Conservation (phyloP, 2,113 vertebrate species). For the Polypterus senegalus region DNA sequence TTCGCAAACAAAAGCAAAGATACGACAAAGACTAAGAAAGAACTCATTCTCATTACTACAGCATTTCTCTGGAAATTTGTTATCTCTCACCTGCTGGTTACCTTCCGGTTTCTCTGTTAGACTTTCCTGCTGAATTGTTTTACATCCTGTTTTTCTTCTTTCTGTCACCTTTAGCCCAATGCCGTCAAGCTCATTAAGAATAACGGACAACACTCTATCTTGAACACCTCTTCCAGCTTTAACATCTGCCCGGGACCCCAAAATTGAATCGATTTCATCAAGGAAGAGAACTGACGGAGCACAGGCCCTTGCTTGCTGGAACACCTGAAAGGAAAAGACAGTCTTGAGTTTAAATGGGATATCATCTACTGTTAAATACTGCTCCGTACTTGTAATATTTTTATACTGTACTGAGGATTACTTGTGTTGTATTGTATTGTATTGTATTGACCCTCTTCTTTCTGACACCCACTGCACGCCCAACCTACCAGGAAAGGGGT, state of each 20-base stretch:
- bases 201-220: constrained; percentile 75
- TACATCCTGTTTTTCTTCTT: constrained; percentile 54
- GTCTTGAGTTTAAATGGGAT: neutral
- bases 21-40: too few relatives aligned
- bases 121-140: constrained; percentile 38
- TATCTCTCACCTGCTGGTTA: constrained; percentile 45
- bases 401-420: too few relatives aligned
- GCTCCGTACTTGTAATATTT: too few relatives aligned
- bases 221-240: constrained; percentile 49
- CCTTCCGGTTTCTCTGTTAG: constrained; percentile 29
- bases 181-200: constrained; percentile 89
- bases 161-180: constrained; percentile 69
- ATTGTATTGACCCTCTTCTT: too few relatives aligned
- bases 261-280: constrained; percentile 85
- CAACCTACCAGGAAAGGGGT: too few relatives aligned
- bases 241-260: constrained; percentile 60
- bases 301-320: constrained; percentile 76
- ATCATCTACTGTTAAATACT: too few relatives aligned
- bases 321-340: constrained; percentile 53
- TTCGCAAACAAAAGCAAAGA: too few relatives aligned
- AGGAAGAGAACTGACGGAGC: constrained; percentile 85
- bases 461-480: too few relatives aligned
- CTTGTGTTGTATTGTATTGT: too few relatives aligned
- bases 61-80: neutral
- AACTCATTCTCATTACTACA: too few relatives aligned